Evolutionary conservation across 1,140 invertebrate genomes (phyloP), one percentile per base, ranked within the genome.

Genomic region (Drosophila sp.): DNA sequence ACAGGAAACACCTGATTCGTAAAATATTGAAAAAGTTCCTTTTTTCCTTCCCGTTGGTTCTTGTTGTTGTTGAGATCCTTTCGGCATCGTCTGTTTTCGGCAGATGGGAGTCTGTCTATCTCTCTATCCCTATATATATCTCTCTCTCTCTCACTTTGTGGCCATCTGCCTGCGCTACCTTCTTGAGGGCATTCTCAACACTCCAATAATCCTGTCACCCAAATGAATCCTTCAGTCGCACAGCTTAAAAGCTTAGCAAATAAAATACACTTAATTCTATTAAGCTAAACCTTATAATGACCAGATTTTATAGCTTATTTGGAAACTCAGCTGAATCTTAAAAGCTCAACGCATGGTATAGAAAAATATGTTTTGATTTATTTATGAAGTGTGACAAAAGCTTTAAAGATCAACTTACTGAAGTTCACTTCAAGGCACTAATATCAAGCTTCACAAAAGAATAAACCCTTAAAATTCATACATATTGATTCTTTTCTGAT

Each of bases 1-100:
- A 89, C 83, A 89, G 83, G 84, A 89, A 89, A 89, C 83, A 89
- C 83, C 83, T 89, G 83, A 89, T 89, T 89, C 83, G 84, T 89
- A 89, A 89, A 89, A 89, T 89, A 89, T 89, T 89, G 83, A 89
- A 89, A 89, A 89, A 89, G 69, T 89, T 13, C 27, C 14, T 27
- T 36, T 25, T 45, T 14, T 29, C 32, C 11, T 32, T 50, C 25
- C 27, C 40, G 34, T 25, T 16, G 16, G n/a, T n/a, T n/a, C n/a
- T 6, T 58, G 25, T 38, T 54, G 21, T 54, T 57, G 25, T 16
- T 21, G 45, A 61, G 65, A 69, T 69, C 65, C 46, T 67, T 67
- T 43, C 18, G 25, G 46, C 46, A 40, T 63, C 46, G 45, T 9
- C 59, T 48, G 58, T 58, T 29, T 50, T 62, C 36, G 21, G 32